Evolutionary conservation across 2,888 invertebrate genomes (phyloP).

Genomic region (Ephialtes manifestator): DNA sequence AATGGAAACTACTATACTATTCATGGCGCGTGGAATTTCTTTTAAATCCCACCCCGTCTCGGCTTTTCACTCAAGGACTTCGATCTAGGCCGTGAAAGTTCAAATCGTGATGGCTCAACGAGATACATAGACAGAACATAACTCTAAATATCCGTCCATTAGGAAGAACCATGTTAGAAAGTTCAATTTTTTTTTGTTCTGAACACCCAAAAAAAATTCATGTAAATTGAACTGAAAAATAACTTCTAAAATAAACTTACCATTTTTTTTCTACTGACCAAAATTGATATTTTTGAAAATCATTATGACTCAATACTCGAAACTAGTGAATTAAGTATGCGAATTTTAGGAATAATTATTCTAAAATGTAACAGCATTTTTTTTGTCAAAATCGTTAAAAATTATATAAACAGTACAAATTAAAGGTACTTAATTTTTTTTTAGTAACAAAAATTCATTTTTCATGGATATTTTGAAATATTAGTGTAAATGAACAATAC

Average conservation of each 20-base stretch:
- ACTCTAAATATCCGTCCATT: not conserved
- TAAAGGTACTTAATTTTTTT: no score
- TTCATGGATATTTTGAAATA: not conserved
- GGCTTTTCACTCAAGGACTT: slow-evolving; percentile 44
- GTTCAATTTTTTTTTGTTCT: not conserved
- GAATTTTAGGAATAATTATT: no score
- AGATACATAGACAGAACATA: not conserved
- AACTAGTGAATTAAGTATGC: no score
- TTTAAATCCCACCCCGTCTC: slow-evolving; percentile 28
- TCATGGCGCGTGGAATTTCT: slow-evolving; percentile 60
- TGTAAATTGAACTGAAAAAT: not conserved
- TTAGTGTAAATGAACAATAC: no score
- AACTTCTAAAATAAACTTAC: no score
- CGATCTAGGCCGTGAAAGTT: slow-evolving; percentile 26
- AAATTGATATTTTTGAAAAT: no score
- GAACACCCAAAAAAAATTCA: not conserved
- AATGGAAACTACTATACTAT: slow-evolving; percentile 59
- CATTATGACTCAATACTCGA: no score
- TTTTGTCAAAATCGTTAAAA: no score
- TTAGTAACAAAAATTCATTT: no score
- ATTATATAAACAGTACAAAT: no score
- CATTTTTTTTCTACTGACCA: no score
- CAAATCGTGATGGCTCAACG: not conserved
- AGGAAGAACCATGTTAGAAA: not conserved
- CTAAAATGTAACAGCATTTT: no score